Evolutionary conservation across 2,113 vertebrate genomes (phyloP).

Genomic region (Aramus guarauna): DNA sequence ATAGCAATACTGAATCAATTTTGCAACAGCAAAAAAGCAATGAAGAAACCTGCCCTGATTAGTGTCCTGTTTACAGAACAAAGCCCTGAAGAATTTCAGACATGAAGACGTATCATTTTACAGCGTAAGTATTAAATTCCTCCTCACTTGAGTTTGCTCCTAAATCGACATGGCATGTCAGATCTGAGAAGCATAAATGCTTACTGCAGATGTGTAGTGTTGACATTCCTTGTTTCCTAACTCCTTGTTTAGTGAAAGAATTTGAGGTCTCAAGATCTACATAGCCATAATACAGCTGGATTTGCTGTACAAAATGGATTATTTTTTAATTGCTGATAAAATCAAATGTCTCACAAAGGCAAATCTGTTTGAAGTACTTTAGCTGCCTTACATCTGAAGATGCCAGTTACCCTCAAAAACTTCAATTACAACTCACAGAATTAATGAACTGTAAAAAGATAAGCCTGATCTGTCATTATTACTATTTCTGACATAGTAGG

Average conservation of each 20-base stretch:
- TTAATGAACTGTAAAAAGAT: not conserved
- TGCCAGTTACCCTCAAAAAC: not conserved
- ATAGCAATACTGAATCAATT: not conserved
- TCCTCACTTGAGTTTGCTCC: not conserved
- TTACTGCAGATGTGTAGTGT: not conserved
- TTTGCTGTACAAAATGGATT: not conserved
- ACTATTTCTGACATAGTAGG: not conserved
- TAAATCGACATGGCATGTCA: not conserved
- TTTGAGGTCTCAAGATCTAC: not conserved
- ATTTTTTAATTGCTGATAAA: not conserved
- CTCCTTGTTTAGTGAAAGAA: not conserved
- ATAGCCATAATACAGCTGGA: not conserved
- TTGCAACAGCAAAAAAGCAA: not conserved
- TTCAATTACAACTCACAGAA: not conserved
- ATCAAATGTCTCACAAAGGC: not conserved
- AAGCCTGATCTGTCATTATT: not conserved
- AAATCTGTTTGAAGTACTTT: not conserved
- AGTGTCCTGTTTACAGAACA: not conserved
- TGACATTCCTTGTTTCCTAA: not conserved
- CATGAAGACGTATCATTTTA: not conserved
- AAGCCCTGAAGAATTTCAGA: not conserved
- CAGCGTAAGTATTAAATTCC: not conserved
- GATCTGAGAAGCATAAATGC: not conserved
- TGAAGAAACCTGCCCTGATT: not conserved
- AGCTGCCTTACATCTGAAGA: not conserved